Conservation (phyloP, 2,888 invertebrate genomes). For the Aphidoletes aphidimyza region DNA sequence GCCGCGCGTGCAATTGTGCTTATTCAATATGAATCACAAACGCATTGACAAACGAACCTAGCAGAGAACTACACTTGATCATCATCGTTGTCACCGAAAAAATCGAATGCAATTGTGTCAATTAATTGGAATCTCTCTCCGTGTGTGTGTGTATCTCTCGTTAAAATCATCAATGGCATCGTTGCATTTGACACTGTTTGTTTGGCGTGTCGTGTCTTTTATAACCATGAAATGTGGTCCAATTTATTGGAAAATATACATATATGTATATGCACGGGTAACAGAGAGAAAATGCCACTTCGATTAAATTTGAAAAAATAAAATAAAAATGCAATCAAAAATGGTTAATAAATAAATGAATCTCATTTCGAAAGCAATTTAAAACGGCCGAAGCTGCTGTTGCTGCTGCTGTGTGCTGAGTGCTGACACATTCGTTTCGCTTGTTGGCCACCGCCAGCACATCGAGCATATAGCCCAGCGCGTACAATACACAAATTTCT, state of each 20-base stretch:
- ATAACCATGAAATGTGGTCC: slow-evolving; percentile 24
- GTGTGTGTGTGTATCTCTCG: too few relatives aligned
- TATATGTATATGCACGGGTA: too few relatives aligned
- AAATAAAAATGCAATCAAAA: slow-evolving; percentile 40
- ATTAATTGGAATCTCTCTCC: slow-evolving; percentile 28
- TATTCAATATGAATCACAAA: too few relatives aligned
- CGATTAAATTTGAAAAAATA: neutral
- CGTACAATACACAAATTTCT: too few relatives aligned
- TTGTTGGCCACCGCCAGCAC: neutral
- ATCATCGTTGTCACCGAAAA: too few relatives aligned
- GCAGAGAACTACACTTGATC: neutral
- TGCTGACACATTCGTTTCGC: slow-evolving; percentile 46
- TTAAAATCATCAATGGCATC: slow-evolving; percentile 14
- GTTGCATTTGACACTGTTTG: neutral
- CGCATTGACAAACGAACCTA: too few relatives aligned
- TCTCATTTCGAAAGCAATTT: slow-evolving; percentile 38
- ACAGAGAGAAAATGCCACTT: too few relatives aligned
- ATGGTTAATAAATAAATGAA: slow-evolving; percentile 49
- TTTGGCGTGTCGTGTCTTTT: neutral
- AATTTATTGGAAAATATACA: slow-evolving; percentile 27
- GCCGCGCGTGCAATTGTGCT: too few relatives aligned
- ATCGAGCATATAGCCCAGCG: neutral
- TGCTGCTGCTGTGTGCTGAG: neutral
- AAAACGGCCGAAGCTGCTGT: neutral
- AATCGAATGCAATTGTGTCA: slow-evolving; percentile 35